phyloP scores from a whole-genome alignment of 2,113 vertebrate species.

The Osmerus mordax region DNA sequence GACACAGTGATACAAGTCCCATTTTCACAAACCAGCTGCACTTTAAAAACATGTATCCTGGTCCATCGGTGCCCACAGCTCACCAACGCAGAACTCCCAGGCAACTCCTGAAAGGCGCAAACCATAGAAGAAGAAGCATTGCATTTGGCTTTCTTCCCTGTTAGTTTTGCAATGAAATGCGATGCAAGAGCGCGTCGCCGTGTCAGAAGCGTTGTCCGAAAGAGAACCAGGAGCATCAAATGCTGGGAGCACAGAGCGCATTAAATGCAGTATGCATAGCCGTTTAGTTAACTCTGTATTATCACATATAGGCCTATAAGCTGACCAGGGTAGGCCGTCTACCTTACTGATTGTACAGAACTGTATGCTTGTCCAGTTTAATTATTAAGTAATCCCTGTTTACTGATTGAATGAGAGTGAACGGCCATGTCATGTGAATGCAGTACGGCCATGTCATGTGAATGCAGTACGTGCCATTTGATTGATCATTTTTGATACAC shows the following conservation, averaged over 20 bases:
- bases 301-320: slow-evolving; percentile 19
- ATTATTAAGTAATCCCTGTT: slow-evolving; percentile 37
- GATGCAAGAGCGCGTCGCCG: no score
- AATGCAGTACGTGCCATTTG: slow-evolving; percentile 30
- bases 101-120: no score
- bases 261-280: no score
- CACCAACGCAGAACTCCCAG: no score
- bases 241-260: no score
- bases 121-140: no score
- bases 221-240: no score
- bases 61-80: no score
- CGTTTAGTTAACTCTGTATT: slow-evolving; percentile 7
- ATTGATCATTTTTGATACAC: slow-evolving; percentile 68
- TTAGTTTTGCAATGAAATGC: no score
- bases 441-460: slow-evolving; percentile 27
- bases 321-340: slow-evolving; percentile 35
- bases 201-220: no score
- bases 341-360: slow-evolving; percentile 44
- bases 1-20: slow-evolving; percentile 35
- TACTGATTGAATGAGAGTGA: slow-evolving; percentile 43
- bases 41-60: slow-evolving; percentile 62
- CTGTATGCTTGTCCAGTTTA: slow-evolving; percentile 26
- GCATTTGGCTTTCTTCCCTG: no score
- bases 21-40: slow-evolving; percentile 66
- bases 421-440: slow-evolving; percentile 47